Evolutionary conservation across 1,140 invertebrate species (phyloP), one percentile per base, ranked within the genome.

Genomic region (Drusus annulatus): DNA sequence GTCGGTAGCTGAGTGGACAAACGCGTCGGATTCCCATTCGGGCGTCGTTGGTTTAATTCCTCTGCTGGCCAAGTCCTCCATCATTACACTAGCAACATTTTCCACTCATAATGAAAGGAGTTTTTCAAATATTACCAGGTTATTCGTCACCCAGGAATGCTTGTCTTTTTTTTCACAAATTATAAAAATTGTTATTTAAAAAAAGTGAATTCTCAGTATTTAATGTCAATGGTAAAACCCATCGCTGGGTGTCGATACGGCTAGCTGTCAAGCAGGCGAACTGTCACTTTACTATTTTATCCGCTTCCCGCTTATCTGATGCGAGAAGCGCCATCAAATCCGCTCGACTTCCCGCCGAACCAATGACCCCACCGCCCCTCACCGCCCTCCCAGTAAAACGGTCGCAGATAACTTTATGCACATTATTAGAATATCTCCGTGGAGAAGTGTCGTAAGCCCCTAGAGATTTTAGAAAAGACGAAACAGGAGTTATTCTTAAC

Each of bases 381-480:
- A 65, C 73, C 65, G 69, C 45, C 17, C 17, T 25, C 78, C 65
- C 78, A 78, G 76, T 82, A 82, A 83, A 83, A 62, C 75, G 54
- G 62, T 75, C 68, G 68, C 77, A 83, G 81, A 83, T 83, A 83
- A 83, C 81, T 83, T 83, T 80, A 83, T 83, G 81, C 81, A 83
- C 81, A 80, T 83, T 83, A 83, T 83, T 83, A 83, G 81, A 83
- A 83, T 82, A 82, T 80, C 81, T 80, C 58, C 76, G 73, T 63
- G 69, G 79, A 76, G 76, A 52, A 17, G 50, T 25, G 21, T 15
- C 69, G 19, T 23, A 21, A 23, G 15, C 50, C 69, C 69, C 69
- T 17, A 36, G 68, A 69, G 31, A 45, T 21, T 16, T 28, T 28
- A 16, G 62, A 52, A 68, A 68, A 54, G 69, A 52, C 31, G 68